Evolutionary conservation across 1,140 invertebrate genomes (phyloP).

Genomic region (Ceratina japonica): DNA sequence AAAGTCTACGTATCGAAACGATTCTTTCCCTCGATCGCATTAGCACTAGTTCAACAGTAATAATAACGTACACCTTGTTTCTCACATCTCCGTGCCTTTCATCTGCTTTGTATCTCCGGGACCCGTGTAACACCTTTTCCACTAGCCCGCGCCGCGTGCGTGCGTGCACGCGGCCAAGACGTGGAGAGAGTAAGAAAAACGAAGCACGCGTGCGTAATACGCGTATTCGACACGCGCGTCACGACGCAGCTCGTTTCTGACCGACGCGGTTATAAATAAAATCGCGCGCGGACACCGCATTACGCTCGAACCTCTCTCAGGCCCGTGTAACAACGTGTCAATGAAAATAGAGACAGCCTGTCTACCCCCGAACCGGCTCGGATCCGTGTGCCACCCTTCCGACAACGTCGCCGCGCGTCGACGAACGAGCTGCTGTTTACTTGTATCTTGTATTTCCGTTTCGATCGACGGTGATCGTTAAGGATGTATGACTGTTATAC

Average conservation of each 20-base stretch:
- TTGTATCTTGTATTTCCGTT: too few species aligned
- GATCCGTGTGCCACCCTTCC: not conserved
- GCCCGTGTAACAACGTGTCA: constrained; percentile 57
- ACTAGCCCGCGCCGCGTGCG: constrained; percentile 2
- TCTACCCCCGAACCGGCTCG: constrained; percentile 29
- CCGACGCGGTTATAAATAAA: constrained; percentile 62
- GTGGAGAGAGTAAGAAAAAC: too few species aligned
- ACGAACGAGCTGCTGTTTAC: too few species aligned
- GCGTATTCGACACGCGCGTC: constrained; percentile 60
- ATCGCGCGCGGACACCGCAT: constrained; percentile 44
- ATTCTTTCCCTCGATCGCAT: constrained; percentile 4
- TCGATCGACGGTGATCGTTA: too few species aligned
- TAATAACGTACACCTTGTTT: not conserved
- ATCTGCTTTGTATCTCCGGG: not conserved
- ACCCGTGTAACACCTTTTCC: constrained; percentile 30
- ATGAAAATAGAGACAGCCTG: constrained; percentile 60
- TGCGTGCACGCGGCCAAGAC: constrained; percentile 16
- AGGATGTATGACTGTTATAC: too few species aligned
- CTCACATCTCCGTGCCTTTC: not conserved
- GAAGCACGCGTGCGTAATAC: constrained; percentile 57
- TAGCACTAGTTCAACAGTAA: not conserved
- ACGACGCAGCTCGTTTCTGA: constrained; percentile 48
- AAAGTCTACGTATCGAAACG: not conserved
- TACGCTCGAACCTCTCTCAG: constrained; percentile 44
- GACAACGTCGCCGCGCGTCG: too few species aligned